phyloP scores from a whole-genome alignment of 2,888 invertebrate species.

The Pegoplata infirma region DNA sequence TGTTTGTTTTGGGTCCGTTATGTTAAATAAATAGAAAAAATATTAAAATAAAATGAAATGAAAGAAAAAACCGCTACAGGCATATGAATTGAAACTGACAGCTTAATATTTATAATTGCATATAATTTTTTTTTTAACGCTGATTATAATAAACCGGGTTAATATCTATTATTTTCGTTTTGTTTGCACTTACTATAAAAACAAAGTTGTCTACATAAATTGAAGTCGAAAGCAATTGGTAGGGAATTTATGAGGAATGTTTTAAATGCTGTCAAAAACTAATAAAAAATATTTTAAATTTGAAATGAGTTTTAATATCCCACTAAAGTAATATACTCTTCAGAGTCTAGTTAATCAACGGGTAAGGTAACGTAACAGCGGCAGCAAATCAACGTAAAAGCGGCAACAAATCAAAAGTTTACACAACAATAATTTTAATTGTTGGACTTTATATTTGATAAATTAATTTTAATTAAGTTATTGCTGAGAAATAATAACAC shows the following conservation, averaged over 20 bases:
- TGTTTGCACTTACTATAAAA: constrained; percentile 1
- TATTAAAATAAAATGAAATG: constrained; percentile 24
- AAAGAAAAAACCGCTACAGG: constrained; percentile 56
- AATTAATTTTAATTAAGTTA: too few species aligned
- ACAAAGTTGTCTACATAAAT: neutral
- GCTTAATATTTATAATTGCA: constrained; percentile 60
- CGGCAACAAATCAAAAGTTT: too few species aligned
- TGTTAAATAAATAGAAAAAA: constrained; percentile 29
- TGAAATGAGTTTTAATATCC: too few species aligned
- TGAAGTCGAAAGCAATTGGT: constrained; percentile 17
- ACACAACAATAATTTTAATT: too few species aligned
- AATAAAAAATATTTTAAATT: too few species aligned
- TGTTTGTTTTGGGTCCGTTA: constrained; percentile 28
- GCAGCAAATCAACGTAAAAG: too few species aligned
- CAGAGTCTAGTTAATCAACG: too few species aligned
- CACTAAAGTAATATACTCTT: too few species aligned
- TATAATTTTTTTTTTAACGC: constrained; percentile 34
- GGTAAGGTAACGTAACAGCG: too few species aligned
- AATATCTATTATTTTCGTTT: constrained; percentile 9
- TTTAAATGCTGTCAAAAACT: neutral
- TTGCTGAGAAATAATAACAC: too few species aligned
- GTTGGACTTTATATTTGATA: too few species aligned
- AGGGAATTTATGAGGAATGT: neutral
- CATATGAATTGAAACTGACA: constrained; percentile 63
- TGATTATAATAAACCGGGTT: constrained; percentile 39